Base-by-base conservation (phyloP, 2,888 invertebrate genomes). In the Drosophila macrothrix region DNA sequence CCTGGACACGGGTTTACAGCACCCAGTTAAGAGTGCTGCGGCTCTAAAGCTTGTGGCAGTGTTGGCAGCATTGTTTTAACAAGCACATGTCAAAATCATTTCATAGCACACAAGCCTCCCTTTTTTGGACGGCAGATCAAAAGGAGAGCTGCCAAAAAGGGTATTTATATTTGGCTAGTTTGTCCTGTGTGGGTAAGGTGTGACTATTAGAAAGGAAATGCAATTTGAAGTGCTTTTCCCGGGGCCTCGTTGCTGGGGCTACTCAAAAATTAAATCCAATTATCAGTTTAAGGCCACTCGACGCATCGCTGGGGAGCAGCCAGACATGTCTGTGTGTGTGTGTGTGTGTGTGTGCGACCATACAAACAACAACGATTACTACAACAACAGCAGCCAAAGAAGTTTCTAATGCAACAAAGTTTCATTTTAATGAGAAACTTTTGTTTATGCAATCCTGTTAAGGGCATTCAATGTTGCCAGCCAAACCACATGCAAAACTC, bases 211-310 rank as follows among this genome's bases (percentile, higher is more conserved):
- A 66, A 78, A 66, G 70, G 67, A 74, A 63, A 73, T 78, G 65
- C 54, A 71, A 76, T 77, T 73, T 81, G 76, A 73, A 85, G 79
- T 73, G 80, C 60, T 16, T 55, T 61, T 62, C 16, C 22, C 31
- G 52, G 64, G 22, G 31, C 46, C 10, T 28, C 46, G 65, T 53
- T 46, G 65, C 54, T 58, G 43, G 50, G 77, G 62, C 75, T 86
- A 75, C 77, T 90, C 88, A 86, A 90, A 90, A 88, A 90, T 88
- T 90, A 90, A 88, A 88, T 88, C 86, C 90, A 90, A 90, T 88
- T 88, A 88, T 88, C 88, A 90, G 90, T 84, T 83, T 83, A 88
- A 86, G 83, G 79, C 85, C 85, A 88, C 76, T 85, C 84, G 83
- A 16, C 46, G 46, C 9, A 25, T 25, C 4, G 25, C 25, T 46